phyloP scores from a whole-genome alignment of 2,797 vertebrate genomes.

The Protosalanx chinensis region DNA sequence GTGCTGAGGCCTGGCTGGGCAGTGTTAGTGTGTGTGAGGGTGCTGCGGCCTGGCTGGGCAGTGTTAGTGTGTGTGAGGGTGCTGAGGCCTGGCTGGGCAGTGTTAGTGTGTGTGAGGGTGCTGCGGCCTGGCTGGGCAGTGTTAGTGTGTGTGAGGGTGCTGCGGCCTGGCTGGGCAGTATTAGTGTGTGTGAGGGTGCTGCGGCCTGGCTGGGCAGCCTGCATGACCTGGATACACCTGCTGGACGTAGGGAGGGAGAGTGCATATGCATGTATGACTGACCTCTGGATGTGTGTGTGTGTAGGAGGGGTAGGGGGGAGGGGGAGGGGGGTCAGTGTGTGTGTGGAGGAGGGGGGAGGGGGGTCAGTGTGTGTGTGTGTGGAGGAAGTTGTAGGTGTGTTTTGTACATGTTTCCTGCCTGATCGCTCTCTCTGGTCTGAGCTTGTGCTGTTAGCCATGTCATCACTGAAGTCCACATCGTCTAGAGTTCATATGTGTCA shows the following conservation, averaged over 20 bases:
- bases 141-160: too few relatives aligned
- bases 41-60: too few relatives aligned
- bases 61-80: too few relatives aligned
- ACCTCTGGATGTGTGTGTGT: neutral
- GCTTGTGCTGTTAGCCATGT: neutral
- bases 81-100: too few relatives aligned
- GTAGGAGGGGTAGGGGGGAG: too few relatives aligned
- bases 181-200: too few relatives aligned
- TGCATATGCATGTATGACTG: conserved; percentile 6
- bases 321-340: neutral
- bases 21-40: too few relatives aligned
- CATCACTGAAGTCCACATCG: neutral
- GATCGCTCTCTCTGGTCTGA: neutral
- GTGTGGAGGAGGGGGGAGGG: neutral
- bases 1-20: too few relatives aligned
- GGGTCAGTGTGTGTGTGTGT: neutral
- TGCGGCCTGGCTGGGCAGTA: too few relatives aligned
- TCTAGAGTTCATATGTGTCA: neutral
- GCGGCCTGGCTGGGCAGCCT: neutral
- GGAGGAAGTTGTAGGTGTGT: neutral
- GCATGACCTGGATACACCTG: neutral
- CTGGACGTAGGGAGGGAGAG: neutral
- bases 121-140: too few relatives aligned
- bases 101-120: too few relatives aligned
- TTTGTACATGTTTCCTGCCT: conserved; percentile 5